Base-by-base conservation (phyloP, 1,140 invertebrate species). In the Chironomus striatipennis region DNA sequence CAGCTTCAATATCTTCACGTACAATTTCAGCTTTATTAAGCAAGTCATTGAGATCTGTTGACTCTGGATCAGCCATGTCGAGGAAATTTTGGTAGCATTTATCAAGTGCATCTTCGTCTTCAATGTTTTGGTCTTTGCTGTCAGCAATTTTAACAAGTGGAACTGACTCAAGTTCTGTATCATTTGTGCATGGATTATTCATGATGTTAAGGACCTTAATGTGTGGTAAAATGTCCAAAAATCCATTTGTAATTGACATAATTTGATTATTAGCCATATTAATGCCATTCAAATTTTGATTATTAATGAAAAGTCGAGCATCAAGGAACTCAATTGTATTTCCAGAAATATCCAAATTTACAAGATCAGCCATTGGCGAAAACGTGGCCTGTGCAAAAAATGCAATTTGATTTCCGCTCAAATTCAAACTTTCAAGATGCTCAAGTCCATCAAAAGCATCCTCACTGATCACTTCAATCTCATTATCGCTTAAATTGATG, bases 321-420 rank as follows among this genome's bases (percentile, higher is more conserved):
- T 70, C 65, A 6, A 70, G 20, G 18, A 70, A 70, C 18, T 70
- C 65, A 20, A 70, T 70, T 18, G 9, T 18, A 70, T 70, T 70
- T 70, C 20, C 65, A 70, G 65, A 70, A 70, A 70, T 70, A 70
- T 70, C 65, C 18, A 70, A 70, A 70, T 70, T 70, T 12, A 18
- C 18, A 70, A 70, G 65, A 20, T 70, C 65, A 70, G 17, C 18
- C 65, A 70, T 20, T 7, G 65, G 20, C 18, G 17, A 9, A 70
- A 70, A 70, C 9, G 65, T 70, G n/a, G 17, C n/a, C 18, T 70
- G 65, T 10, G 17, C 65, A 20, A 70, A 70, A 70, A 70, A 70
- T 70, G 65, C 65, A 70, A 70, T 70, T 70, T 21, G 65, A 70
- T 70, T 70, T 70, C 17, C 0, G 6, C 65, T 70, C 65, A 70